Evolutionary conservation across 2,797 vertebrate genomes (phyloP).

Genomic region (Leuciscus waleckii): DNA sequence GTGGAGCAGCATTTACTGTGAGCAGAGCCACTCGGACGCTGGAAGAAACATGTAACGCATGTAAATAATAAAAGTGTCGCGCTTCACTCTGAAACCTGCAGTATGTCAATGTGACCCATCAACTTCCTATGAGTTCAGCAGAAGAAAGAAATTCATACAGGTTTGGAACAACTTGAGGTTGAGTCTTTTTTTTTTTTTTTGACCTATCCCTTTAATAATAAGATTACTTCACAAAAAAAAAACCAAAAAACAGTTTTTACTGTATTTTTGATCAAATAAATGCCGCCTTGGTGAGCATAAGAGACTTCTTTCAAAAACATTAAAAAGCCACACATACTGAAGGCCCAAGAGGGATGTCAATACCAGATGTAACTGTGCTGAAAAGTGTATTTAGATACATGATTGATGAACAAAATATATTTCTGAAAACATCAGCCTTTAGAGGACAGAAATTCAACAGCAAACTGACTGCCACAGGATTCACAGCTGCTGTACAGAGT

Average conservation of each 20-base stretch:
- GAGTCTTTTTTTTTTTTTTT: not conserved
- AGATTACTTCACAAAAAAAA: too few species aligned
- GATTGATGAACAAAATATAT: constrained; percentile 8
- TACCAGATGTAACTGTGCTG: not conserved
- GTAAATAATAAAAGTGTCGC: not conserved
- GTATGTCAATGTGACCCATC: not conserved
- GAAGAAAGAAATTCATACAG: not conserved
- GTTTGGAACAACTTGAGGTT: not conserved
- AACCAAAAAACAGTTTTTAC: not conserved
- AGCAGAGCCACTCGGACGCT: not conserved
- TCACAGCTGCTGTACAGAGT: not conserved
- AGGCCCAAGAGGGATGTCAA: not conserved
- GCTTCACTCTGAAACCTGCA: not conserved
- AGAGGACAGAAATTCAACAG: not conserved
- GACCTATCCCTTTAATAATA: not conserved
- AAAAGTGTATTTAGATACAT: constrained; percentile 1
- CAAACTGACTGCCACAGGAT: not conserved
- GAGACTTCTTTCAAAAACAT: not conserved
- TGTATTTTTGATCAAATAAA: not conserved
- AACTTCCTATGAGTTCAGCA: not conserved
- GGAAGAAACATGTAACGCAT: not conserved
- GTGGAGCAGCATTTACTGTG: not conserved
- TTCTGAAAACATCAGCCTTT: not conserved
- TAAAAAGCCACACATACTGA: not conserved
- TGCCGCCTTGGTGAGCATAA: too few species aligned